Base-by-base conservation (phyloP, 2,113 vertebrate genomes). In the Corythaeola cristata region DNA sequence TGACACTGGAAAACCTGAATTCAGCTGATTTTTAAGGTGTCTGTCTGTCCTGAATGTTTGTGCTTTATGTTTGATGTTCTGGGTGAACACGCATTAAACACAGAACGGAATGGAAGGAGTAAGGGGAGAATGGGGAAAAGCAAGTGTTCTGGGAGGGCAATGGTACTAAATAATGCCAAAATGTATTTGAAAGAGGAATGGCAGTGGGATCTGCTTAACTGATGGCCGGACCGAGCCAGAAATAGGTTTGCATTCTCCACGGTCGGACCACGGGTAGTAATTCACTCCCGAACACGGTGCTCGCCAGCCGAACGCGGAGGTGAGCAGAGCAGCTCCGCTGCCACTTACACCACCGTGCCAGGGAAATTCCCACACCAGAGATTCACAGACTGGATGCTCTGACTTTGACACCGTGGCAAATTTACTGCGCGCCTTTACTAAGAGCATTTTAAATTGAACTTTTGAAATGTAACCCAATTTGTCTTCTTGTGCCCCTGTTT, bases 241-340 rank as follows among this genome's bases (percentile, higher is more conserved):
- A 64, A 52, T 8, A 60, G 27, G 30, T 66, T 67, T 80, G 77
- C 18, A 15, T 66, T 86, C 79, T 69, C 39, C 8, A 2, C 28
- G 18, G 39, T 45, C 24, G 9, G 33, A 72, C 12, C 72, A 52
- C 1, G 6, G n/a, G 33, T 17, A 52, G 12, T 39, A 84, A 67
- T 60, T 87, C 44, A 26, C 9, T 47, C 32, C 22, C 0, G 0
- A 77, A 32, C 27, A 39, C 4, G 1, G 11, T 0, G 14, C 30
- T 62, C 23, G 50, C 21, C 63, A 56, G 15, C 50, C 72, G 52
- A 73, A 45, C 1, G 3, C 3, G 8, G 59, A 80, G 79, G 24
- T 20, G 44, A 78, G 68, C n/a, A n/a, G 72, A 49, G 56, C 45
- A 89, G 12, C 14, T 71, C 71, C 6, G 5, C 63, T 74, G 56